These are phyloP conservation scores for Colius striatus DNA, from an alignment of 2,113 vertebrate species.

Conservation along the genomic window DNA sequence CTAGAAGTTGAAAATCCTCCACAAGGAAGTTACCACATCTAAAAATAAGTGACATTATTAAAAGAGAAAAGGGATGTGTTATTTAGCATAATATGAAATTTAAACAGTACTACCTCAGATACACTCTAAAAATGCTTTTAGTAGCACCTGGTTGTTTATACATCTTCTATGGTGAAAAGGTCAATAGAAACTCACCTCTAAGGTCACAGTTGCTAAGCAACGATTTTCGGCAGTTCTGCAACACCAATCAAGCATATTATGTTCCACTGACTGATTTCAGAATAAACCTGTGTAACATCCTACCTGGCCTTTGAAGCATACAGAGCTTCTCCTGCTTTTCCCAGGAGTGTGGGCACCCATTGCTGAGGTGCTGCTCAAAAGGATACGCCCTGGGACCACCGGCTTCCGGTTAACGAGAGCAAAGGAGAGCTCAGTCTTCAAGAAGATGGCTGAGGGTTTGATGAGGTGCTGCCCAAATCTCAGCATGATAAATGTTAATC, in stretches of 20 bases:
- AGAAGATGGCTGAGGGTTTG: constrained; percentile 84
- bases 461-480: constrained; percentile 88
- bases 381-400: constrained; percentile 90
- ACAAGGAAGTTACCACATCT: constrained; percentile 5
- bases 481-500: constrained; percentile 61
- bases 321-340: neutral
- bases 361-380: constrained; percentile 40
- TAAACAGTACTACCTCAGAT: constrained; percentile 30
- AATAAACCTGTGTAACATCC: constrained; percentile 57
- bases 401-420: constrained; percentile 90
- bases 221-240: constrained; percentile 72
- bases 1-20: neutral
- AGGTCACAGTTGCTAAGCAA: constrained; percentile 87
- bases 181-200: constrained; percentile 76
- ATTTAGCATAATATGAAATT: constrained; percentile 41
- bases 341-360: fast-evolving
- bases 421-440: constrained; percentile 86
- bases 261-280: constrained; percentile 57
- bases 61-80: neutral
- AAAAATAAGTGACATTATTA: constrained; percentile 29
- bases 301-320: constrained; percentile 60
- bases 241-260: constrained; percentile 64
- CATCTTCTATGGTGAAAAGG: constrained; percentile 71
- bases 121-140: constrained; percentile 56
- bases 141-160: constrained; percentile 76